Conservation (phyloP, 2,113 vertebrate genomes). For the Poeciliopsis occidentalis region DNA sequence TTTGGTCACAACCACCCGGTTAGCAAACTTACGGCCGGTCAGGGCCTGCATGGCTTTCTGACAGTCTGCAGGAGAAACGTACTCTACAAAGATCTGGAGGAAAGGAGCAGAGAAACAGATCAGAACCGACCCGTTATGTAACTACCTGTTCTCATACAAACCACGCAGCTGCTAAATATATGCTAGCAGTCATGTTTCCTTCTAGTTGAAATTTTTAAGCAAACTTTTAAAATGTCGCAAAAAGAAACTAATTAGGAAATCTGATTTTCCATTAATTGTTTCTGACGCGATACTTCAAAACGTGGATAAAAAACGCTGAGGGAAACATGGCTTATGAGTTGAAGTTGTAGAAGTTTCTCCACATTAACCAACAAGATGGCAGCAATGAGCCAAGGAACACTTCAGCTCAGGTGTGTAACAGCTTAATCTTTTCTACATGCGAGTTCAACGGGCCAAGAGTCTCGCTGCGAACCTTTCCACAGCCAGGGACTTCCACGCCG, state of each 20-base stretch:
- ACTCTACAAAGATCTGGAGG: slow-evolving; percentile 82
- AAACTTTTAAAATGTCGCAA: too few relatives aligned
- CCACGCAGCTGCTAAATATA: too few relatives aligned
- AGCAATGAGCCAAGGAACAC: not conserved
- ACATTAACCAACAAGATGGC: not conserved
- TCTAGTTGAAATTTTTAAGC: too few relatives aligned
- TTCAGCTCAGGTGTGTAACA: too few relatives aligned
- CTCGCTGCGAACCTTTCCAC: slow-evolving; percentile 72
- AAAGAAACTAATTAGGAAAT: too few relatives aligned
- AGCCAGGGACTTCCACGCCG: slow-evolving; percentile 80
- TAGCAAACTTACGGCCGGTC: slow-evolving; percentile 83
- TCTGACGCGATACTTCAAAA: too few relatives aligned
- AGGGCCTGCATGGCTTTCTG: slow-evolving; percentile 83
- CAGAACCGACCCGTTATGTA: not conserved
- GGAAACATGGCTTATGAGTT: too few relatives aligned
- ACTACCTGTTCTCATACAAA: not conserved
- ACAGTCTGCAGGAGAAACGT: slow-evolving; percentile 78
- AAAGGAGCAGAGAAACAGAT: not conserved
- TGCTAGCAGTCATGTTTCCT: too few relatives aligned
- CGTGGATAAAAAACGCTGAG: too few relatives aligned
- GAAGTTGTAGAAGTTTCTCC: too few relatives aligned
- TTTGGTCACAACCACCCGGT: slow-evolving; percentile 83
- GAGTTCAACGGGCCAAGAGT: not conserved
- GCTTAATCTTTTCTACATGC: too few relatives aligned
- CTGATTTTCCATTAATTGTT: too few relatives aligned